Evolutionary conservation across 2,888 invertebrate genomes (phyloP).

Genomic region (Tiphia femorata): DNA sequence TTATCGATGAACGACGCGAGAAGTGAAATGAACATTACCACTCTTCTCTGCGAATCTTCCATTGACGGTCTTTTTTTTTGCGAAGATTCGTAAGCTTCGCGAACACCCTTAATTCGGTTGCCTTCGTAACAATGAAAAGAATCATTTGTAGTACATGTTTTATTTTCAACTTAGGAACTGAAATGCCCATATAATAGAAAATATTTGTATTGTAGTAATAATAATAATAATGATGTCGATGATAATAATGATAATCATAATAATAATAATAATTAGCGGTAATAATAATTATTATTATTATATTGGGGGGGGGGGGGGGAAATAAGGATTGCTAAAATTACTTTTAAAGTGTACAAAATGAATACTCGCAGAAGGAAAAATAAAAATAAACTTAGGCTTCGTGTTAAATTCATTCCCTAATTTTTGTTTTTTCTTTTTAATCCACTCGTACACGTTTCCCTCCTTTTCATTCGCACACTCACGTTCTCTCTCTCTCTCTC

Average conservation of each 20-base stretch:
- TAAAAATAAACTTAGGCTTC: conserved; percentile 19
- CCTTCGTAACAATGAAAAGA: conserved; percentile 21
- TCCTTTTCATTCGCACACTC: no score
- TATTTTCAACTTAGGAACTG: conserved; percentile 64
- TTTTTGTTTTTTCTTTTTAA: conserved; percentile 11
- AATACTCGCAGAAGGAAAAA: conserved; percentile 38
- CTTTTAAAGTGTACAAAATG: conserved; percentile 46
- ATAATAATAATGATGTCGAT: conserved; percentile 29
- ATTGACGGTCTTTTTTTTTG: no score
- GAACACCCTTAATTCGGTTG: no score
- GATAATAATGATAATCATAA: not conserved
- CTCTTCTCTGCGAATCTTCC: no score
- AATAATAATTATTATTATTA: no score
- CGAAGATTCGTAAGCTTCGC: no score
- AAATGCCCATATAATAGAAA: conserved; percentile 64
- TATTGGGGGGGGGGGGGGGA: conserved; percentile 43
- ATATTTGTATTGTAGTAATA: conserved; percentile 53
- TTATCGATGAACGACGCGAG: no score
- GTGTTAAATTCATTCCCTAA: conserved; percentile 6
- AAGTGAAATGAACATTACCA: no score
- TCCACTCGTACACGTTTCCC: conserved; percentile 2
- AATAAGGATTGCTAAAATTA: conserved; percentile 52
- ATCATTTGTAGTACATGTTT: conserved; percentile 55
- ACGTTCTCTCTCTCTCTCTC: conserved; percentile 4
- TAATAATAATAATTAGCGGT: conserved; percentile 3